These are phyloP conservation scores for Muscicapa comitata DNA, from an alignment of 2,797 vertebrate genomes.

Conservation along the genomic window DNA sequence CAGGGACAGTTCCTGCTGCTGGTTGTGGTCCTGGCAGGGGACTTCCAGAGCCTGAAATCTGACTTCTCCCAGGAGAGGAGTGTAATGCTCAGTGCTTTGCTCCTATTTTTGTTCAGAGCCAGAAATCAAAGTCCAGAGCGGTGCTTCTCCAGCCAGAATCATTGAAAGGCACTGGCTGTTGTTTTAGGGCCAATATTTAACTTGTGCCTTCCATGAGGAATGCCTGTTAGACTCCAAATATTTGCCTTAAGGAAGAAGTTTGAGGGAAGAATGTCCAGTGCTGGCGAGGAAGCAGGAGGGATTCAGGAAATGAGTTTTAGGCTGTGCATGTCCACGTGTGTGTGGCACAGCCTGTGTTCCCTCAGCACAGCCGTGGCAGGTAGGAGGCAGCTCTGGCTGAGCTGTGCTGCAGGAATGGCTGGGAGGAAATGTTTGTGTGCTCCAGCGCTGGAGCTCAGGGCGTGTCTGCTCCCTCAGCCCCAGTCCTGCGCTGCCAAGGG, in stretches of 20 bases:
- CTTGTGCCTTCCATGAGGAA: slow-evolving; percentile 4
- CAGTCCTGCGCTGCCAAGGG: not conserved
- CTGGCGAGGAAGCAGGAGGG: not conserved
- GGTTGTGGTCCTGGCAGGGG: not conserved
- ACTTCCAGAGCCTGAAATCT: not conserved
- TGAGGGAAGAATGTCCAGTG: not conserved
- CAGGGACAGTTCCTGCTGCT: not conserved
- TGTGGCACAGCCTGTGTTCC: not conserved
- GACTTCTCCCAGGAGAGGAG: not conserved
- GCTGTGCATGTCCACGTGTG: not conserved
- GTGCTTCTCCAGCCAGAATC: slow-evolving; percentile 15
- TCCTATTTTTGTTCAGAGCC: slow-evolving; percentile 2
- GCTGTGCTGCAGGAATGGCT: not conserved
- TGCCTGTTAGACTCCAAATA: not conserved
- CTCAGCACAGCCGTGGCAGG: not conserved
- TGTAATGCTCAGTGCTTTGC: not conserved
- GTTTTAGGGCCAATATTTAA: slow-evolving; percentile 60
- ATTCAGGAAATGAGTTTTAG: not conserved
- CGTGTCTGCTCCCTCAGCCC: not conserved
- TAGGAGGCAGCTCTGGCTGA: not conserved
- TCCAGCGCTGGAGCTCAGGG: not conserved
- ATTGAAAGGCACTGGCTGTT: slow-evolving; percentile 12
- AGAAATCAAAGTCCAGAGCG: slow-evolving; percentile 48
- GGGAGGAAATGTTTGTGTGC: slow-evolving; percentile 54
- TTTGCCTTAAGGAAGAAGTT: slow-evolving; percentile 26